Evolutionary conservation across 2,888 invertebrate species (phyloP), one percentile per base, ranked within the genome.

Genomic region (Agrochola macilenta): DNA sequence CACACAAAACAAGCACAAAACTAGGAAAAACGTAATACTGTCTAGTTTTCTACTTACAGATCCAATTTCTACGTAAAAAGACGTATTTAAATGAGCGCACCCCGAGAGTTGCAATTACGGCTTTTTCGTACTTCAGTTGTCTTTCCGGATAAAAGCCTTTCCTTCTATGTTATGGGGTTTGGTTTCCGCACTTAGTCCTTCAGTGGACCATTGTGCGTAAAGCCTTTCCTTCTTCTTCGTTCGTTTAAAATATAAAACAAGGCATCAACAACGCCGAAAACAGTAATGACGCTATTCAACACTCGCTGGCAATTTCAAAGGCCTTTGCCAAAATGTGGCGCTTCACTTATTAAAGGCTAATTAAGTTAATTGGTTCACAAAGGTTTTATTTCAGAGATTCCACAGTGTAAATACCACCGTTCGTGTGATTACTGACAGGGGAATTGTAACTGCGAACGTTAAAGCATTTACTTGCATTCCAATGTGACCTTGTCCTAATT

Each of bases 401-500:
- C 35, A 30, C 30, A 26, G 60, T 60, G n/a, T 46, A 75, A 78
- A 81, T 79, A 68, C 57, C 61, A 52, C 14, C 20, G 46, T 60
- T 65, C 20, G 23, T 39, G 60, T 72, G 72, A 75, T 78, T 80
- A 63, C 65, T 43, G 52, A 12, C 69, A 26, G 43, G 76, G 63
- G 74, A 70, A 72, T 73, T 58, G 66, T 69, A 63, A 77, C 39
- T 68, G 58, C 23, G 64, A 65, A 58, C 58, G 39, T 63, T 60
- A 43, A 61, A 70, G 60, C 43, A 78, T 79, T 69, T 78, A 71
- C 78, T 71, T 81, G 79, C 79, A 78, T 77, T 77, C 61, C 60
- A 49, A 52, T 20, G 26, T 64, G 69, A 72, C 86, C 88, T 88
- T 85, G 86, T n/a, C 74, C 84, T 73, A 82, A 87, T 80, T 87